A percentile compares a stretch with the other conserved stretches of the same genome.
These are phyloP conservation scores for Phthorimaea operculella DNA, from an alignment of 1,140 invertebrate species.

Conservation along the genomic window DNA sequence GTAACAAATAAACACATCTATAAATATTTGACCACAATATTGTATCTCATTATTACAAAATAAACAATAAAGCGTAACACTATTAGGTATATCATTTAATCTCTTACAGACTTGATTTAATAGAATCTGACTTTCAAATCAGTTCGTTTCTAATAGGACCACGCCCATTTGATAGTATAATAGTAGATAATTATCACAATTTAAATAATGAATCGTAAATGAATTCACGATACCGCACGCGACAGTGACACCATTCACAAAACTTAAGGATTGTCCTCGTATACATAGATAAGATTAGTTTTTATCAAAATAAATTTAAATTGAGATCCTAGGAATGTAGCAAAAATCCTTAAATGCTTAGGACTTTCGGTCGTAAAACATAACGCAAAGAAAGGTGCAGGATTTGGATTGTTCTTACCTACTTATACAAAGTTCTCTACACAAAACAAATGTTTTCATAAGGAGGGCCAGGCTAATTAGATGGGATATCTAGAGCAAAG, in stretches of 20 bases:
- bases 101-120: conserved; percentile 9
- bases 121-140: conserved; percentile 12
- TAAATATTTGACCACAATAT: conserved; percentile 14
- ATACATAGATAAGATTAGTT: no score
- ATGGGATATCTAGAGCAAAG: no score
- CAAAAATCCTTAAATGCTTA: no score
- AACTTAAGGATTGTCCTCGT: conserved; percentile 24
- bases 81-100: not conserved
- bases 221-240: conserved; percentile 33
- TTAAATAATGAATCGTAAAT: conserved; percentile 45
- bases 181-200: conserved; percentile 34
- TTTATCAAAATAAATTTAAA: no score
- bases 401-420: no score
- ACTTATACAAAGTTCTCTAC: no score
- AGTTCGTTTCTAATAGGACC: conserved; percentile 11
- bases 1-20: conserved; percentile 19
- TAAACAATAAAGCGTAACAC: not conserved
- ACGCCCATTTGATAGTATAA: conserved; percentile 34
- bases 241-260: conserved; percentile 35
- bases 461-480: no score
- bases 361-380: no score
- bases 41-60: not conserved
- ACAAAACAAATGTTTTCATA: no score
- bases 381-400: no score
- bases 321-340: no score